phyloP scores from a whole-genome alignment of 2,113 vertebrate genomes.

The Tiliqua scincoides region DNA sequence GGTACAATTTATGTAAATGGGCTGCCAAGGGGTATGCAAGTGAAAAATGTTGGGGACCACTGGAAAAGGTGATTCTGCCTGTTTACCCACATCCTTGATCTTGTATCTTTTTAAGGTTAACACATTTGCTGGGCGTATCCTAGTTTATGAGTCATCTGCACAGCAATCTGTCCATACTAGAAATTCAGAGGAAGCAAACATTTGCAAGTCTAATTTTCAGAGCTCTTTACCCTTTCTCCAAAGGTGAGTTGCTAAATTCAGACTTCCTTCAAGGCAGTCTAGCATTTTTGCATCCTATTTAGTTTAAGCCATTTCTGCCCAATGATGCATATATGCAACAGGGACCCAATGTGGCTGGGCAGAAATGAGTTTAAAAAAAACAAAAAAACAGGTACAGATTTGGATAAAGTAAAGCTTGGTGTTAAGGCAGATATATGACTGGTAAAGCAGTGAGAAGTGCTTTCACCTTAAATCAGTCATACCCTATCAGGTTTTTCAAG shows the following conservation, averaged over 20 bases:
- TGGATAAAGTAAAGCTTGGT: background rate
- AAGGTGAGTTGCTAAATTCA: constrained; percentile 39
- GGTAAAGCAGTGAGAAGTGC: no score
- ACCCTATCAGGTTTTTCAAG: no score
- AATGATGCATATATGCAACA: no score
- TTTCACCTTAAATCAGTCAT: no score
- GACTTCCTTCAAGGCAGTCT: constrained; percentile 21
- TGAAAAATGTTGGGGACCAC: no score
- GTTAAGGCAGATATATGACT: background rate
- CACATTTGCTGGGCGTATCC: constrained; percentile 51
- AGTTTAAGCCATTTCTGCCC: no score
- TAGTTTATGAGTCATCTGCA: constrained; percentile 70
- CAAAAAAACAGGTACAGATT: background rate
- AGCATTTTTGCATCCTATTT: background rate
- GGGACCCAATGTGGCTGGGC: no score
- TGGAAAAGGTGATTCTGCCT: constrained; percentile 24
- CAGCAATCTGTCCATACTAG: constrained; percentile 55
- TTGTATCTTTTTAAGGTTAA: constrained; percentile 42
- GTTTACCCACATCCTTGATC: constrained; percentile 33
- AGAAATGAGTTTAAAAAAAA: no score
- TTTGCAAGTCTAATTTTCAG: constrained; percentile 64
- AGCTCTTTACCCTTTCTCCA: constrained; percentile 41
- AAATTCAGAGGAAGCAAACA: constrained; percentile 35
- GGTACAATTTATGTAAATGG: no score
- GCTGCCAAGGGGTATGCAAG: no score